Evolutionary conservation across 2,888 invertebrate genomes (phyloP), one percentile per base, ranked within the genome.

Genomic region (Aleiodes testaceus): DNA sequence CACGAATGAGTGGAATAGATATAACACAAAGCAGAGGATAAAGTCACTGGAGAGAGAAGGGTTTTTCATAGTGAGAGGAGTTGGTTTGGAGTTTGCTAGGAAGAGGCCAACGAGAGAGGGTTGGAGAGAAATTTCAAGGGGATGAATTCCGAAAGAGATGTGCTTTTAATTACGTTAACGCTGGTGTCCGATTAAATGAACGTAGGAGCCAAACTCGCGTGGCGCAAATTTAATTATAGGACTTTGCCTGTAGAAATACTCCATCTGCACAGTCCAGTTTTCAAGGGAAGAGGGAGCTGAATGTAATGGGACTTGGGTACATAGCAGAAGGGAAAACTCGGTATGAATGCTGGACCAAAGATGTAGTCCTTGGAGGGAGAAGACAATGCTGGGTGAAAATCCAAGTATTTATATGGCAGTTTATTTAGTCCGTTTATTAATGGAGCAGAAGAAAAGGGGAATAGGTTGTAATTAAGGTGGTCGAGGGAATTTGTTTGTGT

Each of bases 221-320:
- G 79, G 81, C 80, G 80, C 78, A 81, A 84, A 85, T 85, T 85
- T 85, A 86, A 86, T 85, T 85, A 85, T 81, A 83, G 80, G 79
- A 73, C 75, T 77, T 73, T 66, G 77, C 61, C 69, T 67, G 67
- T 78, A 78, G 42, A 42, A 36, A 52, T 53, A 53, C 66, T 59
- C 44, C 44, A 52, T 20, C 64, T 30, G 49, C 14, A 53, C 45
- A 42, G 53, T 52, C 66, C 66, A 66, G 42, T 44, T 53, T 36
- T 47, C 11, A 11, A 45, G 50, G 50, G 47, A 66, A 42, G 36
- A 53, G 36, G 63, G 65, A 49, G 11, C 26, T 36, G 36, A 42
- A 63, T 66, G 65, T 66, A 53, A 53, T 30, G 69, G 67, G 63
- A 3, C 26, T 55, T 52, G 65, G 63, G 36, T 16, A 30, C 26